phyloP scores from a whole-genome alignment of 2,888 invertebrate species.

The Amblyteles armatorius region DNA sequence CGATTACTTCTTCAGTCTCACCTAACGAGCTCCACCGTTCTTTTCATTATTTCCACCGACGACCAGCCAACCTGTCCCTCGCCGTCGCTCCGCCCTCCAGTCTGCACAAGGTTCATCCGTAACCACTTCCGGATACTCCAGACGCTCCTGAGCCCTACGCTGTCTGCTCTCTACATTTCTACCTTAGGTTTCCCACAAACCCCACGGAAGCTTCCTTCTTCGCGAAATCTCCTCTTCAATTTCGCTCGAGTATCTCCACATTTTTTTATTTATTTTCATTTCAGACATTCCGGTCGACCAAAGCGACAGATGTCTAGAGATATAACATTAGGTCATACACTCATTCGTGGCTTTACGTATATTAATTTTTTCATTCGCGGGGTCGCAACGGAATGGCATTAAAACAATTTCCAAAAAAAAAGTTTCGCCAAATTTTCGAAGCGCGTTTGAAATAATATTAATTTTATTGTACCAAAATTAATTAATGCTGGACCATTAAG shows the following conservation, averaged over 20 bases:
- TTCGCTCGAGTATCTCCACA: slow-evolving; percentile 23
- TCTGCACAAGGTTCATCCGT: slow-evolving; percentile 35
- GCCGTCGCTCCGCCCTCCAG: slow-evolving; percentile 19
- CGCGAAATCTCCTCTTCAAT: slow-evolving; percentile 32
- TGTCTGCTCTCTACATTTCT: slow-evolving; percentile 50
- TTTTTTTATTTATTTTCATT: not conserved
- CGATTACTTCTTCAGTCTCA: slow-evolving; percentile 22
- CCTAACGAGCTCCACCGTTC: slow-evolving; percentile 47
- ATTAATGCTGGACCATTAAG: not conserved
- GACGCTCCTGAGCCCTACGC: slow-evolving; percentile 48
- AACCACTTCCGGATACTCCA: slow-evolving; percentile 43
- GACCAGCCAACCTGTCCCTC: not conserved
- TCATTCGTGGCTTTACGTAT: not conserved
- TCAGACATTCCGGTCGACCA: slow-evolving; percentile 15
- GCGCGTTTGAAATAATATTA: not conserved
- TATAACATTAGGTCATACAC: not conserved
- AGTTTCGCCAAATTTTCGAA: too few relatives aligned
- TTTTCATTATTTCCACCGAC: slow-evolving; percentile 37
- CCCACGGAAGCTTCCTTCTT: slow-evolving; percentile 4
- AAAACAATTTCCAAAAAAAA: too few relatives aligned
- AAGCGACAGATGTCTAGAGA: slow-evolving; percentile 11
- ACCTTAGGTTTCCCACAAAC: slow-evolving; percentile 34
- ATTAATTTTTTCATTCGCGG: not conserved
- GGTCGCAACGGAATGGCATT: not conserved
- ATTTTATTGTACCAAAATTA: not conserved